Base-by-base conservation (phyloP, 2,888 invertebrate genomes). In the Trachelus stipa region DNA sequence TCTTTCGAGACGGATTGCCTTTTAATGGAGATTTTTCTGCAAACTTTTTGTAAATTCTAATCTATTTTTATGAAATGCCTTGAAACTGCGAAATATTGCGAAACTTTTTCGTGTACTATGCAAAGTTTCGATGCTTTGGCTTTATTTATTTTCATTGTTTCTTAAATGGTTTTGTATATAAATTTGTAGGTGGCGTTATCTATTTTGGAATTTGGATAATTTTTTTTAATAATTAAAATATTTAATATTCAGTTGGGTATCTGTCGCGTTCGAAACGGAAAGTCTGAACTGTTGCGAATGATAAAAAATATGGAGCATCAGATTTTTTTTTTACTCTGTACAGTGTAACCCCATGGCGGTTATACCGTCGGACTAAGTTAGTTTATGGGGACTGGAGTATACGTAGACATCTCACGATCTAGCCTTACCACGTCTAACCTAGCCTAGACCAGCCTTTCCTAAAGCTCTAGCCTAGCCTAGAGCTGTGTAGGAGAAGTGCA, bases 401-500 rank as follows among this genome's bases (percentile, higher is more conserved):
- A 89, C 87, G 89, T 87, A 88, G 89, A 89, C 88, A 87, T 88
- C 88, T 86, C 88, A 85, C 89, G 86, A 88, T 89, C 89, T 88
- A 88, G 86, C 90, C 89, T 88, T 86, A 89, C 88, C 89, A 86
- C 87, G 88, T 88, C 87, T 88, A 86, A 89, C 88, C 89, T 87
- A 88, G 88, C 88, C 87, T 87, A 82, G 56, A 77, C 79, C 79
- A 73, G 37, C 77, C 73, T 84, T 81, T 85, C 87, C 88, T 87
- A 87, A 85, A 86, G 87, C 88, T 86, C 83, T 88, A 87, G 88
- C 87, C 89, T 90, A 90, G 89, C 87, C 87, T 89, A 90, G 89
- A 86, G 87, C 80, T 83, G 87, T 87, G 87, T 87, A 88, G 88
- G 88, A 88, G 88, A 89, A 91, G 90, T 91, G 90, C 90, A 91